Conservation (phyloP, 2,888 invertebrate species). For the Trichopria drosophilae region DNA sequence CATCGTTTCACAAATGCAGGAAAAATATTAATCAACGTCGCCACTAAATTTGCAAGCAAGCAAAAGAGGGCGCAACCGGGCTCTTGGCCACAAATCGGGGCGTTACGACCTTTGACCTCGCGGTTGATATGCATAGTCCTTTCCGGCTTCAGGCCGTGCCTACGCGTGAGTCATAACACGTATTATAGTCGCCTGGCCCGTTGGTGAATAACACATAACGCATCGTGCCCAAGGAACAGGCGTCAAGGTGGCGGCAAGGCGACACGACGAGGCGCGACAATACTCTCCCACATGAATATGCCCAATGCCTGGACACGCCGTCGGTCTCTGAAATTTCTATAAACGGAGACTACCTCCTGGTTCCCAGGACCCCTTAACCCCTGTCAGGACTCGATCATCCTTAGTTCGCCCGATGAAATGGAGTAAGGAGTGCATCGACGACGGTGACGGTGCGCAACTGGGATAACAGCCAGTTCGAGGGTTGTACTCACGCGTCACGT, state of each 20-base stretch:
- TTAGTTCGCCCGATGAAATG: too few relatives aligned
- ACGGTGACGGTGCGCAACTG: too few relatives aligned
- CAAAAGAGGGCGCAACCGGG: too few relatives aligned
- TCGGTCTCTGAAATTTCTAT: slow-evolving; percentile 36
- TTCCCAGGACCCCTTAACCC: slow-evolving; percentile 37
- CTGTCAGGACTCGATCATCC: too few relatives aligned
- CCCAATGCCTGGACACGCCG: slow-evolving; percentile 29
- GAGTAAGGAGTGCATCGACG: too few relatives aligned
- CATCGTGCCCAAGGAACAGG: slow-evolving; percentile 43
- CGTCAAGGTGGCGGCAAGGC: slow-evolving; percentile 49
- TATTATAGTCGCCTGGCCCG: slow-evolving; percentile 48
- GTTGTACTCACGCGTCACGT: too few relatives aligned
- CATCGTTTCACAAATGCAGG: too few relatives aligned
- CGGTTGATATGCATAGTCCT: slow-evolving; percentile 41
- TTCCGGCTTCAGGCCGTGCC: slow-evolving; percentile 37
- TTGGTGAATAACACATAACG: slow-evolving; percentile 48
- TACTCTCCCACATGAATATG: slow-evolving; percentile 41
- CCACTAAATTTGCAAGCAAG: too few relatives aligned
- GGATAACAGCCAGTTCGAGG: too few relatives aligned
- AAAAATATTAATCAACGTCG: too few relatives aligned
- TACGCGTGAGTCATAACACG: slow-evolving; percentile 48
- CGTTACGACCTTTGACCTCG: slow-evolving; percentile 45
- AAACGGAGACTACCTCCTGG: slow-evolving; percentile 32
- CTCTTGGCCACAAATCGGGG: too few relatives aligned
- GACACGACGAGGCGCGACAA: slow-evolving; percentile 40